Evolutionary conservation across 2,113 vertebrate species (phyloP), one percentile per base, ranked within the genome.

Genomic region (Misgurnus mizolepis): DNA sequence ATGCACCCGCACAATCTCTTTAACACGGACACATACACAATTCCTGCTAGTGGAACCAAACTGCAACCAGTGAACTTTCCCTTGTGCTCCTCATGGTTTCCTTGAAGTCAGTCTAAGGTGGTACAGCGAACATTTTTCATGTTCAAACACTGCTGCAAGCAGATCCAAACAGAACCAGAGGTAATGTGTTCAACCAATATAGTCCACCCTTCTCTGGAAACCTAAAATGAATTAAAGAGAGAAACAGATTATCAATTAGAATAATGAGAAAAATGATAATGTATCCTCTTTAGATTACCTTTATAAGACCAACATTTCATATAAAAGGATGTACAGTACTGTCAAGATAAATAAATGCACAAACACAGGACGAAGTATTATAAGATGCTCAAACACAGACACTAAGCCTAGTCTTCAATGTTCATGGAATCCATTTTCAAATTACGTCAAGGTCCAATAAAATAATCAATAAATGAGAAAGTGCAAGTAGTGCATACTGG

Each of bases 31-130:
- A 85, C 77, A 79, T 53, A 76, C 56, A 77, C 76, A 58, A 60
- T 53, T 82, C 70, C 65, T 83, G 87, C 90, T 93, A 93, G 80
- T 90, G 91, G 79, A 89, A 91, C 92, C 91, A 91, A 87, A 86
- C 87, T 76, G 86, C 85, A 85, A 85, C 84, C 87, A 87, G 85
- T 87, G 88, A 89, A 89, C 85, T 85, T 90, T 88, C 87, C 80
- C 85, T 81, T 77, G 81, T 87, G 88, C 80, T 85, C 90, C 85
- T 89, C 90, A 88, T 91, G 77, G 80, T 56, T 75, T 89, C 83
- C 87, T 88, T 89, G 82, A 86, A 85, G 90, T 93, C 90, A 92
- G 84, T 89, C 87, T 86, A 88, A 81, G 87, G 82, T 88, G 79
- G 87, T 50, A 80, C 83, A 27, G 76, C 82, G 80, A 85, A 79